Percentiles rank a stretch among this genome's conserved stretches.
These are phyloP conservation scores for Chiroxiphia lanceolata DNA, from an alignment of 2,797 vertebrate genomes.

Conservation along the genomic window DNA sequence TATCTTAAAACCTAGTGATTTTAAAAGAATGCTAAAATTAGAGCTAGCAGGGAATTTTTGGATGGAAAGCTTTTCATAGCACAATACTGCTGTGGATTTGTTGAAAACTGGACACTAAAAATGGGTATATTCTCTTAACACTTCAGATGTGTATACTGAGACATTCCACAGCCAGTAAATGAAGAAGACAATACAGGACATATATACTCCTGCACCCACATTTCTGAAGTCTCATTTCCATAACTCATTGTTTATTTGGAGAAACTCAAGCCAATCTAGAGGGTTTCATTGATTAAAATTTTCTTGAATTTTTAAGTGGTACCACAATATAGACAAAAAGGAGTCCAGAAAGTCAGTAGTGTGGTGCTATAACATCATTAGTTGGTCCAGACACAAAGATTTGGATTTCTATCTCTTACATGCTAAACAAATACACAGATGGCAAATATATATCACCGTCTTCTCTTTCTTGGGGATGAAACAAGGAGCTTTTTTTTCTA, in stretches of 20 bases:
- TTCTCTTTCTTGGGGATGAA: neutral
- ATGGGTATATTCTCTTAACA: neutral
- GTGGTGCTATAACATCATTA: fast-evolving
- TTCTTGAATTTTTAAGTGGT: neutral
- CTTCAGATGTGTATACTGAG: neutral
- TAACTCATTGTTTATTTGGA: neutral
- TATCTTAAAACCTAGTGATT: neutral
- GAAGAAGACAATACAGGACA: neutral
- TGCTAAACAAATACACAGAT: neutral
- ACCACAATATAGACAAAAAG: neutral
- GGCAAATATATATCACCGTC: neutral
- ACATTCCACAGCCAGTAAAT: neutral
- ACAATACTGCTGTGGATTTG: neutral
- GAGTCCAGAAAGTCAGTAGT: neutral
- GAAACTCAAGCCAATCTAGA: neutral
- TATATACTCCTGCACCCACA: neutral
- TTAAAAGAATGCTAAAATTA: neutral
- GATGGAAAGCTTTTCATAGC: neutral
- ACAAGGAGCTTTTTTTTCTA: neutral
- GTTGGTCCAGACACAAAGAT: neutral
- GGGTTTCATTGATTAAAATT: neutral
- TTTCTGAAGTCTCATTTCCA: neutral
- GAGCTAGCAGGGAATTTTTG: neutral
- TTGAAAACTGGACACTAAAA: neutral
- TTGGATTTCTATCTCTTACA: neutral